Percentiles rank a stretch among this genome's conserved stretches.
These are phyloP conservation scores for Eurytoma californica DNA, from an alignment of 2,888 invertebrate species.

Conservation along the genomic window DNA sequence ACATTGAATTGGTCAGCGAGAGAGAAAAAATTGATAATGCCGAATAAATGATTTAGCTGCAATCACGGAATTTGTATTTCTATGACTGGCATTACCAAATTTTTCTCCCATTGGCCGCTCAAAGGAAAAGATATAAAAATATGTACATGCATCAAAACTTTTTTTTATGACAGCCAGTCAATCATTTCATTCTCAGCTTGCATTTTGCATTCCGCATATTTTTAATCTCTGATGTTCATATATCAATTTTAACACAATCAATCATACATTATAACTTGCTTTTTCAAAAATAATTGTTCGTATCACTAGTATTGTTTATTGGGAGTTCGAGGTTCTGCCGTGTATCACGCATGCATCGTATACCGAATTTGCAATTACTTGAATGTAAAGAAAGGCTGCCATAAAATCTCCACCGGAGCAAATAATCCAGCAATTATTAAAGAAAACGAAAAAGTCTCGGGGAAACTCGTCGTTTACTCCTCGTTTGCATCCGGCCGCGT, in stretches of 20 bases:
- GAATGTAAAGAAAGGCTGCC: no score
- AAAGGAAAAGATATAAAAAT: constrained; percentile 50
- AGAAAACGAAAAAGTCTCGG: no score
- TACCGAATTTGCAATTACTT: neutral
- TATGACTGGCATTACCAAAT: constrained; percentile 51
- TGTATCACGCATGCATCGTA: neutral
- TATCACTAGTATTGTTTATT: no score
- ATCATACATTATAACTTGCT: constrained; percentile 35
- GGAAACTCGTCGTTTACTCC: constrained; percentile 1
- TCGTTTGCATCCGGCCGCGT: constrained; percentile 4
- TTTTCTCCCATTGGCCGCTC: constrained; percentile 42
- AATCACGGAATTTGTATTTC: constrained; percentile 51
- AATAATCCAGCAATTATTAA: no score
- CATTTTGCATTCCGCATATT: constrained; percentile 54
- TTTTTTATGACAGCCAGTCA: constrained; percentile 54
- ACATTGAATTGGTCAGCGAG: neutral
- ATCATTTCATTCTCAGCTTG: constrained; percentile 50
- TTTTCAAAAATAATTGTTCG: constrained; percentile 15
- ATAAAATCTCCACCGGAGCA: no score
- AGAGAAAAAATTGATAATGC: constrained; percentile 37
- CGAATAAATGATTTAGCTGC: constrained; percentile 48
- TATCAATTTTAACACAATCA: constrained; percentile 51
- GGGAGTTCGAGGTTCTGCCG: no score
- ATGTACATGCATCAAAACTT: constrained; percentile 56
- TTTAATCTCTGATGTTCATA: constrained; percentile 48